Evolutionary conservation across 2,113 vertebrate genomes (phyloP), one percentile per base, ranked within the genome.

Genomic region (Diadophis punctatus): DNA sequence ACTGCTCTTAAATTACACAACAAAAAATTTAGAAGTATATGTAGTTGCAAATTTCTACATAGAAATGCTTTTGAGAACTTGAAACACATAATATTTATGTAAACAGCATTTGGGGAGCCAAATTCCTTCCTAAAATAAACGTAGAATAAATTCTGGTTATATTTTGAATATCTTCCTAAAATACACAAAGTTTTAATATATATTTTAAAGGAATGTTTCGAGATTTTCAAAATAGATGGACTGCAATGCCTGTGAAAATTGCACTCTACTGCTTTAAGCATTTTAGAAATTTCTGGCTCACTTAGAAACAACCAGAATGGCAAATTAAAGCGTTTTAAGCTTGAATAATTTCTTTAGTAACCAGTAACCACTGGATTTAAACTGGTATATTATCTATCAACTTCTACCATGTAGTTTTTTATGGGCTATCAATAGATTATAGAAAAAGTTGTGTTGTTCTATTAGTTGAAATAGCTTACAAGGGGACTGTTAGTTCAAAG

Each of bases 81-180:
- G 95, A 95, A 96, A 93, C 95, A 95, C 94, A 48, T 95, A 96
- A 93, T 94, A 95, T 96, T 94, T 94, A 94, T 52, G 87, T 90
- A 46, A 93, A 63, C 93, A 88, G 93, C 23, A 46, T 8, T 5
- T 92, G 0, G 94, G 84, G 56, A 92, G 95, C 92, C 89, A 94
- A 95, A 51, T 68, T 90, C 92, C 94, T 93, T 60, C 90, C 93
- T 94, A 92, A 95, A 93, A 48, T 1, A 94, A 93, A 63, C 18
- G 14, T 51, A 92, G 51, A 93, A 94, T 90, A 96, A 22, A 12
- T 93, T 94, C 90, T 94, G 89, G 48, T 90, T 93, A 0, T 23
- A 18, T 30, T 49, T 90, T 88, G 27, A 88, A 51, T 10, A 90
- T 74, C 39, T 88, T 80, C 94, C 12, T 86, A 93, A 92, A 92